Base-by-base conservation (phyloP, 2,113 vertebrate species). In the Brachionichthys hirsutus region DNA sequence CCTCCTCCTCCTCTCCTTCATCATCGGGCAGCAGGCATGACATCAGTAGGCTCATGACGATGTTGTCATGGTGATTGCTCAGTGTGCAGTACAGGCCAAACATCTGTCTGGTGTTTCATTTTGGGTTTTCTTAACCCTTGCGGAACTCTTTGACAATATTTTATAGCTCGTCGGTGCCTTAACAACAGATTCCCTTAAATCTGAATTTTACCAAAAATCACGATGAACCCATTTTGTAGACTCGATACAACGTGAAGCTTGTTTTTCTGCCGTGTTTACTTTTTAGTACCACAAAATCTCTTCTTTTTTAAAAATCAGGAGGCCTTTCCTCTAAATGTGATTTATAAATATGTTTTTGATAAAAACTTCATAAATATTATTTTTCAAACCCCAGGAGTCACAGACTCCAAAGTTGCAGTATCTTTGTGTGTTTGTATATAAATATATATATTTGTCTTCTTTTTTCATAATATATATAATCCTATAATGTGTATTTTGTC, bases 341-440 rank as follows among this genome's bases (percentile, higher is more conserved):
- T 41, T 35, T 35, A 49, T 2, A 56, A 62, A 65, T 54, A 54
- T 62, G 47, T 57, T 16, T 42, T 64, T 48, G 51, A 63, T 67
- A 45, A 13, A 30, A 20, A 50, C 10, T 15, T 30, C 13, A 64
- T 24, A 22, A 54, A 67, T 50, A 11, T 66, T 51, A 61, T 75
- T 67, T 76, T 63, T 70, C 17, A 66, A 47, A 56, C 43, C 34
- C 54, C 38, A 19, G 70, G 76, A 82, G 48, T 46, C 71, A 51
- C 64, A 54, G 80, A 40, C 81, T 80, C 77, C 69, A 75, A 67
- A 67, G 82, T 4, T 85, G 78, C 89, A 91, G 88, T 89, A 91
- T 88, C 81, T 73, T 74, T 84, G 73, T 87, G 77, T 84, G 75
- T 43, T 48, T 87, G 81, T 83, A 70, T 82, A 82, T 73, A 85